phyloP scores from a whole-genome alignment of 2,113 vertebrate species.

The Pygoscelis antarcticus region DNA sequence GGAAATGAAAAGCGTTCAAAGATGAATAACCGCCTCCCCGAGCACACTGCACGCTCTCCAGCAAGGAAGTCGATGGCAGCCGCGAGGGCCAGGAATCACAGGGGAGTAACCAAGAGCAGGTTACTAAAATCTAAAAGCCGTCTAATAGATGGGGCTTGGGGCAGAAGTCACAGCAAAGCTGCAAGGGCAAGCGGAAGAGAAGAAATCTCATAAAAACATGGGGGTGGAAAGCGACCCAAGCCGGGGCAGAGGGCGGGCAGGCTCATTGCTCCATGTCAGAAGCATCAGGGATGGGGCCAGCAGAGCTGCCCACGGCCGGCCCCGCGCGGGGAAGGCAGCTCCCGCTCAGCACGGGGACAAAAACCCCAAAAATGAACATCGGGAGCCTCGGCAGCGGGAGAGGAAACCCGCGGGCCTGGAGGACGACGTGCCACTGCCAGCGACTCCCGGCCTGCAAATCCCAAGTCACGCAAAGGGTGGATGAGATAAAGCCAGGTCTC shows the following conservation, averaged over 20 bases:
- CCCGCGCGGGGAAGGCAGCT: background rate
- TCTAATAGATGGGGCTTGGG: background rate
- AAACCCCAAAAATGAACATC: rapidly evolving
- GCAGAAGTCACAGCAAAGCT: background rate
- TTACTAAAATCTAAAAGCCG: background rate
- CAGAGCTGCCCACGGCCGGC: background rate
- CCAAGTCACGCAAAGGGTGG: background rate
- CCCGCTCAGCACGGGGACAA: background rate
- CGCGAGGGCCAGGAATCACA: background rate
- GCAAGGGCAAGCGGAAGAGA: background rate
- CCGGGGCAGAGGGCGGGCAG: rapidly evolving
- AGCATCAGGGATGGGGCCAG: background rate
- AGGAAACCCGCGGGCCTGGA: rapidly evolving
- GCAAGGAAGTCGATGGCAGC: background rate
- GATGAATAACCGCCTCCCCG: background rate
- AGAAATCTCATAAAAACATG: background rate
- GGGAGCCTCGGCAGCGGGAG: background rate
- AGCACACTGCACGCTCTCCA: rapidly evolving
- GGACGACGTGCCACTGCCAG: background rate
- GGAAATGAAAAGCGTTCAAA: background rate
- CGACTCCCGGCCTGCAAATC: background rate
- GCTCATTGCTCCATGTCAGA: background rate
- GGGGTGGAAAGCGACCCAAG: background rate
- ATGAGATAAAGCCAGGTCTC: background rate
- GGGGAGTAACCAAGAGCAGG: background rate